Evolutionary conservation across 2,113 vertebrate genomes (phyloP).

Genomic region (Cnemophilus loriae): DNA sequence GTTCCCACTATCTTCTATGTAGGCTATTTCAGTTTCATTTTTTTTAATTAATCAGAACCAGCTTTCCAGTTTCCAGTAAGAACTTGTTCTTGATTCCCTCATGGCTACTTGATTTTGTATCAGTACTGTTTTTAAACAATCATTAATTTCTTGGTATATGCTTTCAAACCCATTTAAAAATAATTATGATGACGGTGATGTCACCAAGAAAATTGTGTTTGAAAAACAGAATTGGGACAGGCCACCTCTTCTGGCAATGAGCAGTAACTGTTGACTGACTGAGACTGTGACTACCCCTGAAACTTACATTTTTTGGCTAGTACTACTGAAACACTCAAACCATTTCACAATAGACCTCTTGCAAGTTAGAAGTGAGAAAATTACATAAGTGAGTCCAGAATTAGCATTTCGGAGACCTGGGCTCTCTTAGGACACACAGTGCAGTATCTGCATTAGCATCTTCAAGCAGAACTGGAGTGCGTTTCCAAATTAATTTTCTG

Average conservation of each 20-base stretch:
- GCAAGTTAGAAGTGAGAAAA: neutral
- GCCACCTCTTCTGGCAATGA: neutral
- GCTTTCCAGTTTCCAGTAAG: neutral
- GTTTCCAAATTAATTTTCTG: neutral
- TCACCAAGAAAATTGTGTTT: neutral
- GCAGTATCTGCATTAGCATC: neutral
- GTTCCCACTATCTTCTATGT: neutral
- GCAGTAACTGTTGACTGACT: neutral
- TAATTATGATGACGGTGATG: neutral
- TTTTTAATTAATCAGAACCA: neutral
- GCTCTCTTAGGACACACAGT: neutral
- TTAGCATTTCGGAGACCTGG: neutral
- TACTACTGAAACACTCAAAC: neutral
- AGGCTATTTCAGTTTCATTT: neutral
- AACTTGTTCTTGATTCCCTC: neutral
- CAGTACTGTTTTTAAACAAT: neutral
- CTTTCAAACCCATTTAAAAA: neutral
- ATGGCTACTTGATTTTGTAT: neutral
- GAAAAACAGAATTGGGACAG: neutral
- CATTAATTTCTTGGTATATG: neutral
- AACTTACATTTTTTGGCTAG: slow-evolving; percentile 2
- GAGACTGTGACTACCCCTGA: neutral
- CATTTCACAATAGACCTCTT: neutral
- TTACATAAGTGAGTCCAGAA: neutral
- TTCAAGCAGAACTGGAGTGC: neutral